Percentiles rank a stretch among this genome's conserved stretches.
Evolutionary conservation across 1,140 invertebrate genomes (phyloP).

Genomic region (Hylaeus anthracinus): DNA sequence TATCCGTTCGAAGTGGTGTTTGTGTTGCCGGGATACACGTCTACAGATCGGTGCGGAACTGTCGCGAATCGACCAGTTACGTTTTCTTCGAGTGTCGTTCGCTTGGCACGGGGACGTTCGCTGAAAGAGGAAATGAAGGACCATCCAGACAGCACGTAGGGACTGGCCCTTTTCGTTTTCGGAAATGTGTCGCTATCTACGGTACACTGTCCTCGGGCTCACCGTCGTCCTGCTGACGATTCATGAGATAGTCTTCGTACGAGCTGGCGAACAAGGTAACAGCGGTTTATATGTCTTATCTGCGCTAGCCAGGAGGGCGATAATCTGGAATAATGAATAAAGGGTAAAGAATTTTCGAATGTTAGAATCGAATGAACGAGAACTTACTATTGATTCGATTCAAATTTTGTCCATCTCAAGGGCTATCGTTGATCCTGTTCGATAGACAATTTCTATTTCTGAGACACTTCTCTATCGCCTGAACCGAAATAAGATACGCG

Average conservation of each 20-base stretch:
- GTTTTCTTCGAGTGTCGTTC: neutral
- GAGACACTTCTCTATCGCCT: no score
- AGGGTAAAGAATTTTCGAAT: no score
- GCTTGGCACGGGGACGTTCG: slow-evolving; percentile 19
- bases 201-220: slow-evolving; percentile 55
- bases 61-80: neutral
- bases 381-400: no score
- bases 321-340: no score
- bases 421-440: no score
- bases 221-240: slow-evolving; percentile 61
- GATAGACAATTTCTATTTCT: neutral
- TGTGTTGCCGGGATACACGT: neutral
- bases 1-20: slow-evolving; percentile 18
- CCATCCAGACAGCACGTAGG: slow-evolving; percentile 62
- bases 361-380: no score
- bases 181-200: slow-evolving; percentile 65
- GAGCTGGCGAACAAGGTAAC: slow-evolving; percentile 66
- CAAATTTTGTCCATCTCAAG: no score
- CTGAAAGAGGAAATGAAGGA: slow-evolving; percentile 55
- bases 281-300: slow-evolving; percentile 2
- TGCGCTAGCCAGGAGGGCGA: neutral
- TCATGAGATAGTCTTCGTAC: slow-evolving; percentile 49
- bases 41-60: neutral
- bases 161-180: slow-evolving; percentile 63
- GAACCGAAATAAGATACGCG: no score